Percentiles rank a stretch among this genome's conserved stretches.
Evolutionary conservation across 2,888 invertebrate species (phyloP).

Genomic region (Pachydiplax longipennis): DNA sequence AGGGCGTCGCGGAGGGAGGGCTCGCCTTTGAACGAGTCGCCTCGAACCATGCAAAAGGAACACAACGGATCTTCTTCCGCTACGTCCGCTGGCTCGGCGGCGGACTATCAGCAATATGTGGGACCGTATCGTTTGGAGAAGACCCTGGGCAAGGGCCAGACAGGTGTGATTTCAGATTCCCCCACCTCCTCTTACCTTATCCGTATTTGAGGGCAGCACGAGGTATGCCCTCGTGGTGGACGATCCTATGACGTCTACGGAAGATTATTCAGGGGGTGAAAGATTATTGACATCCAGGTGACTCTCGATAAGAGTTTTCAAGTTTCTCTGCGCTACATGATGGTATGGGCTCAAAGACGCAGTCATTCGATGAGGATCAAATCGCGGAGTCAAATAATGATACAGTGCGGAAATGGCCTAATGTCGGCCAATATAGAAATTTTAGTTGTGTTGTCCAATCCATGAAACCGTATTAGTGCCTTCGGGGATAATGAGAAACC

Average conservation of each 20-base stretch:
- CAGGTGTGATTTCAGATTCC: slow-evolving; percentile 72
- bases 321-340: background rate
- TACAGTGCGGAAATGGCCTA: background rate
- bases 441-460: background rate
- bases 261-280: background rate
- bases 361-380: background rate
- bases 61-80: slow-evolving; percentile 40
- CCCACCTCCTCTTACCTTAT: background rate
- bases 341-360: background rate
- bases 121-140: slow-evolving; percentile 99
- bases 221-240: slow-evolving; percentile 23
- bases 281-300: background rate
- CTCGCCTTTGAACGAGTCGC: slow-evolving; percentile 16
- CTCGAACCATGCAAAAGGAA: slow-evolving; percentile 44
- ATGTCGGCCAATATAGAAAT: slow-evolving; percentile 7
- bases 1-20: slow-evolving; percentile 12
- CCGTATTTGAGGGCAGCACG: background rate
- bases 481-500: slow-evolving; percentile 25
- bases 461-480: slow-evolving; percentile 16
- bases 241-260: background rate
- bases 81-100: slow-evolving; percentile 44
- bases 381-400: background rate
- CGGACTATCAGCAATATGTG: slow-evolving; percentile 89
- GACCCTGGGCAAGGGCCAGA: slow-evolving; percentile 99
- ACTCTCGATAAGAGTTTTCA: background rate